Evolutionary conservation across 2,888 invertebrate genomes (phyloP).

Genomic region (Escarpia spicata): DNA sequence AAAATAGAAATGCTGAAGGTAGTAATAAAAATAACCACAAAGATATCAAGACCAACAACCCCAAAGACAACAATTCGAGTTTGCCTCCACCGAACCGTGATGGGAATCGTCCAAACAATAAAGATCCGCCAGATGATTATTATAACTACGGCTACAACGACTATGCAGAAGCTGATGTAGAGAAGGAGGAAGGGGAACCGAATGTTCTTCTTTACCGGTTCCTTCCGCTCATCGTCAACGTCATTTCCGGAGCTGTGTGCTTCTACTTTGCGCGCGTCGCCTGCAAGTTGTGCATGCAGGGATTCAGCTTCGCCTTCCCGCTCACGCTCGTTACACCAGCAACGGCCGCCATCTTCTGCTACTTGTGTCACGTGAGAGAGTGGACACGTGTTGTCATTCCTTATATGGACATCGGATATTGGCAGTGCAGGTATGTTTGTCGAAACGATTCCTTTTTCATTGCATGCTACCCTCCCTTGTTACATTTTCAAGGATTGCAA

Average conservation of each 20-base stretch:
- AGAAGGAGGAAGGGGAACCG: slow-evolving; percentile 21
- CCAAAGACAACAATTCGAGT: not conserved
- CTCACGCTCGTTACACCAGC: slow-evolving; percentile 57
- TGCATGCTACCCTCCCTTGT: not conserved
- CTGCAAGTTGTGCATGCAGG: slow-evolving; percentile 68
- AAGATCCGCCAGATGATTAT: slow-evolving; percentile 25
- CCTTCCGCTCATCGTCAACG: slow-evolving; percentile 52
- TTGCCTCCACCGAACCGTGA: not conserved
- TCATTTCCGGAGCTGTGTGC: slow-evolving; percentile 61
- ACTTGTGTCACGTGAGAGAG: slow-evolving; percentile 44
- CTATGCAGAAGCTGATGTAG: slow-evolving; percentile 19
- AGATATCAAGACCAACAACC: not conserved
- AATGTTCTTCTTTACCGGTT: slow-evolving; percentile 38
- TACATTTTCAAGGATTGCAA: too few species aligned
- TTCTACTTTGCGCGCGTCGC: slow-evolving; percentile 68
- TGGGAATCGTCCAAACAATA: not conserved
- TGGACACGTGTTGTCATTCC: slow-evolving; percentile 37
- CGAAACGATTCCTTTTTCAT: slow-evolving; percentile 13
- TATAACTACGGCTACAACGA: slow-evolving; percentile 25
- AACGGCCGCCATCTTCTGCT: slow-evolving; percentile 58
- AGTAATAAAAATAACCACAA: not conserved
- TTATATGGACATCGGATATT: slow-evolving; percentile 42
- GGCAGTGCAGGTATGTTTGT: slow-evolving; percentile 35
- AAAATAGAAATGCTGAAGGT: not conserved
- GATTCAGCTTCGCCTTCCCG: slow-evolving; percentile 66